A percentile compares a stretch with the other conserved stretches of the same genome.
Evolutionary conservation across 1,140 invertebrate genomes (phyloP).

Genomic region (Penaeus vannamei): DNA sequence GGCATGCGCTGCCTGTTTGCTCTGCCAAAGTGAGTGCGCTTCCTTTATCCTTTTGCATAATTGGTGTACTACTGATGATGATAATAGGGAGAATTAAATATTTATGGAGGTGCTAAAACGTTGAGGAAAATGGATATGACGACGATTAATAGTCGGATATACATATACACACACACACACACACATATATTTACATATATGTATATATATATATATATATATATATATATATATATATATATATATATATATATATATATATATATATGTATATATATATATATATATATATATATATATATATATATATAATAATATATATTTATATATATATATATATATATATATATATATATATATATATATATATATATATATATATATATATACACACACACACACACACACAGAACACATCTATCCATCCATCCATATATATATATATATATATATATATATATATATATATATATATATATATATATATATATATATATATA

Average conservation of each 20-base stretch:
- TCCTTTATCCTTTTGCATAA: too few relatives aligned
- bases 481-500: too few relatives aligned
- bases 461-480: background rate
- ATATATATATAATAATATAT: slow-evolving; percentile 3
- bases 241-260: background rate
- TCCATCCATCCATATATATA: slow-evolving; percentile 13
- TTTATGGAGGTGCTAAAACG: too few relatives aligned
- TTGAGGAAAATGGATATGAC: too few relatives aligned
- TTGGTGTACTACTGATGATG: too few relatives aligned
- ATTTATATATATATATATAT: slow-evolving; percentile 2
- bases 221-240: background rate
- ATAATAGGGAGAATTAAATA: too few relatives aligned
- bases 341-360: slow-evolving; percentile 3
- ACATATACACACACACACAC: background rate
- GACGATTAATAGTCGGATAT: background rate
- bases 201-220: slow-evolving; percentile 27
- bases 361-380: slow-evolving; percentile 25
- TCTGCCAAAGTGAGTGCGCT: too few relatives aligned
- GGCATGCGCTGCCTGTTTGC: too few relatives aligned
- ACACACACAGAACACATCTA: background rate
- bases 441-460: slow-evolving; percentile 33
- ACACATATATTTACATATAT: slow-evolving; percentile 19
- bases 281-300: slow-evolving; percentile 21
- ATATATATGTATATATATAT: background rate
- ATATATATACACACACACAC: background rate